Conservation (phyloP, 1,140 invertebrate species). For the Trichonephila inaurata region DNA sequence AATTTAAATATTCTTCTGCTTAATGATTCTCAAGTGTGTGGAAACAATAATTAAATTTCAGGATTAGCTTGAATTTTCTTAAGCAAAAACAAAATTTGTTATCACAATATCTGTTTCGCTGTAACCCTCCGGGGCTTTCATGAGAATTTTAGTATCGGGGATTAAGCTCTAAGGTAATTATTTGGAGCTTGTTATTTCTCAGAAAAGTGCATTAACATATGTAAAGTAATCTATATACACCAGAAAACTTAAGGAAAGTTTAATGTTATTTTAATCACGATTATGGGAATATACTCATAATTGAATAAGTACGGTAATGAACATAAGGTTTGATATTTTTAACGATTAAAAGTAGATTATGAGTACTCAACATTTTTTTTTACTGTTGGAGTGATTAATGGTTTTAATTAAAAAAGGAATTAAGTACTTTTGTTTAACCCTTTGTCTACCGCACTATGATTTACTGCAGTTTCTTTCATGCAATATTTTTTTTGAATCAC, state of each 20-base stretch:
- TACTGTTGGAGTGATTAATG: too few species aligned
- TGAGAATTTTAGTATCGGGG: neutral
- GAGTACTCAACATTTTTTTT: too few species aligned
- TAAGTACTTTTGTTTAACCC: too few species aligned
- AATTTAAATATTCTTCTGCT: conserved; percentile 10
- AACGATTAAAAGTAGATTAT: too few species aligned
- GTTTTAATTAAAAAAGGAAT: too few species aligned
- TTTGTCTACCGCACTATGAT: too few species aligned
- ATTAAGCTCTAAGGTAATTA: neutral
- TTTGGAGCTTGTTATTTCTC: neutral
- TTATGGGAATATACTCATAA: neutral
- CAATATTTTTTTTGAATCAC: too few species aligned
- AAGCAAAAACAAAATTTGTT: neutral
- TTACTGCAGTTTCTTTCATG: too few species aligned
- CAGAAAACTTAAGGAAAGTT: neutral
- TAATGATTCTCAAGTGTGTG: neutral
- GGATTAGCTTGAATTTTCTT: neutral
- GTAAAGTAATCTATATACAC: neutral
- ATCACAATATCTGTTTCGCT: neutral
- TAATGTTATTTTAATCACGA: neutral
- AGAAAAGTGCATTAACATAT: neutral
- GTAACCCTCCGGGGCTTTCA: neutral
- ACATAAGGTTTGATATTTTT: too few species aligned
- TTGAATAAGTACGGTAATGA: too few species aligned
- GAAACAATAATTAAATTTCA: conserved; percentile 25